Evolutionary conservation across 2,888 invertebrate genomes (phyloP), one percentile per base, ranked within the genome.

Genomic region (Halocaridina rubra): DNA sequence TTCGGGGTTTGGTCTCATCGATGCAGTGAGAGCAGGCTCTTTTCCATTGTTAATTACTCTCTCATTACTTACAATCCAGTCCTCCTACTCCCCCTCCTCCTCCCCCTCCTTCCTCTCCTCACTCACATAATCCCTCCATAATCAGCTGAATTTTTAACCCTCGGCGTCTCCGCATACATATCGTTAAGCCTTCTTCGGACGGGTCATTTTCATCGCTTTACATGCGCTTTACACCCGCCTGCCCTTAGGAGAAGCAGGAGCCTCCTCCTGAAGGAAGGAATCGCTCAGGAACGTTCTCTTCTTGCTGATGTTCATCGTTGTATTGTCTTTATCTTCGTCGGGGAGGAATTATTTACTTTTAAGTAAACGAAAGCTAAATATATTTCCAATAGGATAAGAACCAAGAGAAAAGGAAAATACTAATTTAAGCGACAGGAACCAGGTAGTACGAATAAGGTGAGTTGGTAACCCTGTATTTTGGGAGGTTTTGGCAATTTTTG

Each of bases 1-100:
- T 59, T 77, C n/a, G n/a, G n/a, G n/a, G n/a, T n/a, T n/a, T n/a
- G n/a, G 77, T 30, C 59, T 77, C 77, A 77, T 77, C 77, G 77
- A 77, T 77, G 77, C 77, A 77, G 59, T 77, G 61, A 77, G 59
- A 59, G n/a, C 16, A 77, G 22, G n/a, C 77, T 77, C 77, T 77
- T 77, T 77, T 77, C 77, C 77, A 77, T 77, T 77, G 77, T 77
- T 77, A 77, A 77, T 77, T 77, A 61, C 77, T 59, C n/a, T n/a
- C 77, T 77, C 77, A 77, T 77, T 77, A 77, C 77, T 77, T 77
- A 77, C 77, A 77, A 77, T 77, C 74, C 46, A 61, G 77, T 29
- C 59, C 77, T 32, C 59, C 59, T 61, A 32, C 77, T 46, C 46
- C 19, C 53, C n/a, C 19, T 59, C 77, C n/a, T n/a, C n/a, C n/a